Conservation (phyloP, 1,140 invertebrate genomes). For the Cecropterus lyciades region DNA sequence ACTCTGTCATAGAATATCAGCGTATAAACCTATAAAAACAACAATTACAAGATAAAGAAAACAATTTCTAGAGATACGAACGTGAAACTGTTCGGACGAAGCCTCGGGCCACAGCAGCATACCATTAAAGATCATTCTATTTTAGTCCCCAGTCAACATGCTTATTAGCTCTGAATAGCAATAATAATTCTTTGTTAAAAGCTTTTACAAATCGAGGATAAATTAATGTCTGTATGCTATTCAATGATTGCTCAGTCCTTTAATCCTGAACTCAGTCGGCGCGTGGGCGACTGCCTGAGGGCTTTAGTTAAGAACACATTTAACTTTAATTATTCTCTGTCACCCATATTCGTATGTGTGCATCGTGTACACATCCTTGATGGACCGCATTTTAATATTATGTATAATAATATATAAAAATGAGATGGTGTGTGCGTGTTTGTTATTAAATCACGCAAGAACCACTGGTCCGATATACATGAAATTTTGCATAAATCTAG, state of each 20-base stretch:
- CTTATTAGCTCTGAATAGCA: slow-evolving; percentile 37
- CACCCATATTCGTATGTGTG: slow-evolving; percentile 25
- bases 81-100: too few relatives aligned
- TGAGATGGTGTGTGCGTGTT: too few relatives aligned
- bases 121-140: slow-evolving; percentile 24
- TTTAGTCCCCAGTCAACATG: slow-evolving; percentile 30
- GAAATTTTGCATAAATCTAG: too few relatives aligned
- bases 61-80: too few relatives aligned
- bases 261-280: slow-evolving; percentile 31
- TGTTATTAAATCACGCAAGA: too few relatives aligned
- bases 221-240: slow-evolving; percentile 36
- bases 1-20: too few relatives aligned
- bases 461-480: too few relatives aligned
- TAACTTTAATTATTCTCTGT: slow-evolving; percentile 37
- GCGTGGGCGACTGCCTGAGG: slow-evolving; percentile 30
- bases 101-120: neutral
- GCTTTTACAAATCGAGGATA: slow-evolving; percentile 38
- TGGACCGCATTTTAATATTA: neutral
- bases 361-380: neutral
- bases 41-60: too few relatives aligned
- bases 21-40: too few relatives aligned
- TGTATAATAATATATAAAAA: neutral
- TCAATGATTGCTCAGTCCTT: slow-evolving; percentile 36
- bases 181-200: slow-evolving; percentile 39
- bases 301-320: slow-evolving; percentile 35